Percentiles rank a stretch among this genome's conserved stretches.
phyloP scores from a whole-genome alignment of 2,113 vertebrate genomes.

The Alouatta palliata region DNA sequence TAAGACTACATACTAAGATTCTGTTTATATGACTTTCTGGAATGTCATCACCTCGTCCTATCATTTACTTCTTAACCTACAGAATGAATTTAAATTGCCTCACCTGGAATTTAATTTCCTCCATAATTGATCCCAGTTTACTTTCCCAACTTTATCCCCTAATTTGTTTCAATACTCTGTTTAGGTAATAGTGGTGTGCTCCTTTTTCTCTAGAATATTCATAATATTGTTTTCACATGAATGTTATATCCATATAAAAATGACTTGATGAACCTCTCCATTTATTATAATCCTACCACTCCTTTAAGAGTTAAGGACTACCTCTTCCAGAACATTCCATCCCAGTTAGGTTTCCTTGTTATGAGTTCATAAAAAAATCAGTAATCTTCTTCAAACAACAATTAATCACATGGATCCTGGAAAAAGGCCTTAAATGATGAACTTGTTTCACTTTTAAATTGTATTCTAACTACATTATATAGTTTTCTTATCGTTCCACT shows the following conservation, averaged over 20 bases:
- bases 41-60: neutral
- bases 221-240: neutral
- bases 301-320: neutral
- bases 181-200: neutral
- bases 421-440: slow-evolving; percentile 17
- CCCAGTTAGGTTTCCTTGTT: neutral
- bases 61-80: neutral
- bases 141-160: neutral
- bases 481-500: neutral
- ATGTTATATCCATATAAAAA: neutral
- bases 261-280: neutral
- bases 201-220: slow-evolving; percentile 1
- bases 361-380: neutral
- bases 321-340: neutral
- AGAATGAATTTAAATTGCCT: neutral
- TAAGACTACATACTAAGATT: neutral
- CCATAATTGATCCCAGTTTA: neutral
- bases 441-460: neutral
- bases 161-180: neutral
- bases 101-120: neutral
- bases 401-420: neutral
- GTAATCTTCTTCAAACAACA: neutral
- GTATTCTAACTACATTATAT: neutral
- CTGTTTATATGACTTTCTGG: neutral
- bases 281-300: neutral